Evolutionary conservation across 2,888 invertebrate genomes (phyloP), one percentile per base, ranked within the genome.

Genomic region (Macrophya alboannulata): DNA sequence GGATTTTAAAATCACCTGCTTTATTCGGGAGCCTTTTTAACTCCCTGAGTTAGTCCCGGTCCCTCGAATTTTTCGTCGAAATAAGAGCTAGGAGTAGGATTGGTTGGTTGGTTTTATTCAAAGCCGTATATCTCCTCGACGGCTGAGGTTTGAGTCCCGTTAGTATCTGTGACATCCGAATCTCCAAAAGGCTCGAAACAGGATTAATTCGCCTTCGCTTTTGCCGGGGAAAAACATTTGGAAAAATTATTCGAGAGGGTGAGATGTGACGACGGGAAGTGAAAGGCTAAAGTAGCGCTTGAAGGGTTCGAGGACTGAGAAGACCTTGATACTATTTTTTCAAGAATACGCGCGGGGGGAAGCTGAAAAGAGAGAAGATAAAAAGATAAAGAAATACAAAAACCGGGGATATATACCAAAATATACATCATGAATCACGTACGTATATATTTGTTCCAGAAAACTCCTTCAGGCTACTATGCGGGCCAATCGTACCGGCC

Each of bases 391-490:
- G 25, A 12, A 12, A 8, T 65, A 8, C 4, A 59, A 59, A 8
- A 17, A 59, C 8, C 59, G 21, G 0, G 59, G 9, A 21, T 21
- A 59, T 21, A 59, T 15, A 48, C 48, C 4, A n/a, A 1, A 55
- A 55, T 55, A 55, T 55, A 71, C n/a, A 37, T 1, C 31, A 71
- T 15, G 31, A 31, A 40, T 40, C 40, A 71, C n/a, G n/a, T n/a
- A n/a, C n/a, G n/a, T n/a, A n/a, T n/a, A n/a, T 40, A n/a, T 45
- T 40, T 85, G 85, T 93, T 93, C 84, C 92, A 95, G 95, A 88
- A 95, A 95, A 88, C 94, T 96, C 59, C 92, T 96, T 40, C 94
- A 94, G 86, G 96, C 96, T 0, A 95, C 95, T 1, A 95, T 95
- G 82, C 94, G 95, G 45, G 95, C 95, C 8, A 95, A 95, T 91